These are phyloP conservation scores for Dromius quadrimaculatus DNA, from an alignment of 2,888 invertebrate species.

Conservation along the genomic window DNA sequence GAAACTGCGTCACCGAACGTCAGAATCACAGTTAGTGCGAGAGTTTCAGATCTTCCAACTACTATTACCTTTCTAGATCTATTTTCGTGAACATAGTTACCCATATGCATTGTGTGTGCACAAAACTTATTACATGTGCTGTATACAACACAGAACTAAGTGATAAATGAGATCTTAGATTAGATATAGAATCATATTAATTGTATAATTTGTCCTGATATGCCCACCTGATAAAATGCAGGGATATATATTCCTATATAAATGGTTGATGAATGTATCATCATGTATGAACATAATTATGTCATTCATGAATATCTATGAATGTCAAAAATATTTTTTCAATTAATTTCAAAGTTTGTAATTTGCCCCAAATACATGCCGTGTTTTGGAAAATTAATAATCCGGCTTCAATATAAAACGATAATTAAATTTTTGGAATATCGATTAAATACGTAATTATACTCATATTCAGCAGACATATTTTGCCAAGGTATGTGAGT, in stretches of 20 bases:
- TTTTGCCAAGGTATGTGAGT: too few species aligned
- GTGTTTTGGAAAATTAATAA: slow-evolving; percentile 13
- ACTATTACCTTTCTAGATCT: too few species aligned
- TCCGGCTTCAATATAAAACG: not conserved
- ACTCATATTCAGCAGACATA: not conserved
- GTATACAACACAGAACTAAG: not conserved
- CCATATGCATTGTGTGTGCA: not conserved
- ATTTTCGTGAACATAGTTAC: not conserved
- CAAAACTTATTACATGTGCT: not conserved
- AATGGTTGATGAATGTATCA: not conserved
- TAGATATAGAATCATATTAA: slow-evolving; percentile 6
- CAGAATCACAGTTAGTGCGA: too few species aligned
- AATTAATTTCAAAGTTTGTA: not conserved
- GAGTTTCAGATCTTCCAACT: too few species aligned
- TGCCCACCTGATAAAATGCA: not conserved
- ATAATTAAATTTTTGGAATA: slow-evolving; percentile 25
- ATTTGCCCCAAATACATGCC: not conserved
- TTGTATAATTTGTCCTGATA: too few species aligned
- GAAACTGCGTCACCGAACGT: too few species aligned
- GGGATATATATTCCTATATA: not conserved
- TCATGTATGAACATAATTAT: not conserved
- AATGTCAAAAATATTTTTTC: not conserved
- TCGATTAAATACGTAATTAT: slow-evolving; percentile 9
- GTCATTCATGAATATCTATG: not conserved
- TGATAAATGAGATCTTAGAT: slow-evolving; percentile 9